Percentiles rank a stretch among this genome's conserved stretches.
Evolutionary conservation across 2,113 vertebrate genomes (phyloP).

Genomic region (Parotia lawesii): DNA sequence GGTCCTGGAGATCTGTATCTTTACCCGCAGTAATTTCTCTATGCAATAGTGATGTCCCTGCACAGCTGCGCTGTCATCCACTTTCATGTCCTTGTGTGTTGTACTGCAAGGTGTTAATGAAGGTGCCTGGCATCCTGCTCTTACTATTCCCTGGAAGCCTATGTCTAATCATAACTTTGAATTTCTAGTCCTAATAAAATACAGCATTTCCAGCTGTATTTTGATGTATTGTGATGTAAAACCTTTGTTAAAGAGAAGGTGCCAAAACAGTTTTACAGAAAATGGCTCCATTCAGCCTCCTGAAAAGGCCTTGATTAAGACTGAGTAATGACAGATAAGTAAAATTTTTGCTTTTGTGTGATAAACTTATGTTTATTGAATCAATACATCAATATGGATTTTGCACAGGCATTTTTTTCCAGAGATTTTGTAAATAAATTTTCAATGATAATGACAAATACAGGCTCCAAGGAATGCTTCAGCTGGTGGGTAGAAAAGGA

Average conservation of each 20-base stretch:
- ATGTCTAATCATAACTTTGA: not conserved
- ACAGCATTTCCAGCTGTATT: not conserved
- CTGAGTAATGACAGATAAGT: not conserved
- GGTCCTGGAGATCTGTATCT: not conserved
- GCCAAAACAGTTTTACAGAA: not conserved
- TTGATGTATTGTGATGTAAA: not conserved
- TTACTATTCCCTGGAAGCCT: not conserved
- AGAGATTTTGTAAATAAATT: not conserved
- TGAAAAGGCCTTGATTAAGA: conserved; percentile 7
- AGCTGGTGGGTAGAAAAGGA: not conserved
- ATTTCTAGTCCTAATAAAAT: not conserved
- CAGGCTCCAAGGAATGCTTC: not conserved
- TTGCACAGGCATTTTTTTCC: not conserved
- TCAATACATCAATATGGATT: not conserved
- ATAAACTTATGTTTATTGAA: not conserved
- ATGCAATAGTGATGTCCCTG: not conserved
- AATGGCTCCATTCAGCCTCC: not conserved
- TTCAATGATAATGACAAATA: not conserved
- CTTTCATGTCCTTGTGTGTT: not conserved
- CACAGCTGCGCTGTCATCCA: not conserved
- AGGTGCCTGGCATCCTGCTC: not conserved
- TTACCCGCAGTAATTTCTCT: not conserved
- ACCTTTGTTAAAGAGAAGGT: not conserved
- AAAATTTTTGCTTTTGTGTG: not conserved
- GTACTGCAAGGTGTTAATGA: not conserved